Conservation (phyloP, 1,140 invertebrate species). For the Leptestheria dahalacensis region DNA sequence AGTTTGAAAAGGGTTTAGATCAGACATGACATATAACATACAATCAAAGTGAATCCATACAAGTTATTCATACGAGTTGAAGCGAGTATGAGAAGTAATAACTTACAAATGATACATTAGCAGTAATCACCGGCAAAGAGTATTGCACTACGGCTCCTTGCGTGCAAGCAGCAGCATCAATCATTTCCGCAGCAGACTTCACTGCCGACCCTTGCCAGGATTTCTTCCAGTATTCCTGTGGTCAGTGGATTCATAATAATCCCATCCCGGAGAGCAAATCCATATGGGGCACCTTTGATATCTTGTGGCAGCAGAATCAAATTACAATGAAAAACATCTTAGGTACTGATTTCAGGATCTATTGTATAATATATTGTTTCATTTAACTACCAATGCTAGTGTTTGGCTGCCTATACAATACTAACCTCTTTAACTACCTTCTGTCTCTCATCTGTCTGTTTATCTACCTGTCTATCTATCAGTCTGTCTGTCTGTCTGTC, state of each 20-base stretch:
- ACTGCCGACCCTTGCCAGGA: slow-evolving; percentile 76
- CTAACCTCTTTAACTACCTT: too few relatives aligned
- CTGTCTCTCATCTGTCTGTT: too few relatives aligned
- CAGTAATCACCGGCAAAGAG: too few relatives aligned
- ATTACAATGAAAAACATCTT: slow-evolving; percentile 78
- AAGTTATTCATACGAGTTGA: too few relatives aligned
- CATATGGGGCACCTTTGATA: slow-evolving; percentile 90
- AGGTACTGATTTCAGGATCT: slow-evolving; percentile 25
- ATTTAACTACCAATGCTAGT: neutral
- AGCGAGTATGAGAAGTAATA: too few relatives aligned
- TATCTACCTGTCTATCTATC: too few relatives aligned
- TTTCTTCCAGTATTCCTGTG: slow-evolving; percentile 88
- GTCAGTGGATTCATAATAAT: slow-evolving; percentile 80
- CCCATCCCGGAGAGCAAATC: slow-evolving; percentile 67
- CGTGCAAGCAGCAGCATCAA: slow-evolving; percentile 66
- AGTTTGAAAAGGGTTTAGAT: too few relatives aligned
- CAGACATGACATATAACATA: too few relatives aligned
- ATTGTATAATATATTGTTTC: neutral
- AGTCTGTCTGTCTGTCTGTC: too few relatives aligned
- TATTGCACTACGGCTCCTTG: slow-evolving; percentile 65
- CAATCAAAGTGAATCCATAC: too few relatives aligned
- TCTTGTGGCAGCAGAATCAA: slow-evolving; percentile 83
- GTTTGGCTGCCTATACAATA: too few relatives aligned
- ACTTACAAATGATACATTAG: too few relatives aligned
- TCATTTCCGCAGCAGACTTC: slow-evolving; percentile 67